Base-by-base conservation (phyloP, 2,888 invertebrate species). In the Molorchus minor region DNA sequence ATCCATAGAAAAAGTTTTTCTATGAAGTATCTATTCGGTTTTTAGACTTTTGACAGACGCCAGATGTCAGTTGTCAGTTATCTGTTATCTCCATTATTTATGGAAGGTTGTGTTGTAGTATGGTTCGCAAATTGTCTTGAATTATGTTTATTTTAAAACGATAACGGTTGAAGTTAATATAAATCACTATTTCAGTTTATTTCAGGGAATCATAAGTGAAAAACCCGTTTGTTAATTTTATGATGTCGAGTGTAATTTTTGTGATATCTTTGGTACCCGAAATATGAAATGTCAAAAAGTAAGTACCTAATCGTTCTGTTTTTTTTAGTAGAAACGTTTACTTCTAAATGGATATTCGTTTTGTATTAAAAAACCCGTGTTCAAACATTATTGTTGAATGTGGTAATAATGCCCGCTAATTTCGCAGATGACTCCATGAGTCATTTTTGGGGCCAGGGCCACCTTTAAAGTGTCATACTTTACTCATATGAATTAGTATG, bases 271-370 rank as follows among this genome's bases (percentile, higher is more conserved):
- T 43, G 36, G 49, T 21, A 52, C 19, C 17, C 65, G 69, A 72
- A 73, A 65, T 71, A 71, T 74, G 74, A 74, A 70, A 74, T 74
- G 74, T 71, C 71, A 71, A 74, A 71, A 73, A 71, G 74, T 74
- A 70, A 74, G 74, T 74, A 55, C 13, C 21, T 49, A 12, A 5
- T 51, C 17, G 20, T 51, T 38, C 7, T 13, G 3, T 25, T 25
- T 25, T 8, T 8, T 25, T 25, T 25, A 3, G 25, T 25, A 5
- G 25, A 25, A 25, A 25, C 4, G 8, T 3, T 5, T 25, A 25
- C 8, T 3, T 5, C 8, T 4, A 25, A 25, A 25, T 25, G 5
- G 8, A 8, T 8, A 25, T 25, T 25, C 8, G 4, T 25, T 25
- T 25, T 5, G 4, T 25, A 25, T 5, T 25, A 25, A 25, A 25